A percentile compares a stretch with the other conserved stretches of the same genome.
phyloP scores from a whole-genome alignment of 1,140 invertebrate genomes.

The Rhizoglyphus robini region DNA sequence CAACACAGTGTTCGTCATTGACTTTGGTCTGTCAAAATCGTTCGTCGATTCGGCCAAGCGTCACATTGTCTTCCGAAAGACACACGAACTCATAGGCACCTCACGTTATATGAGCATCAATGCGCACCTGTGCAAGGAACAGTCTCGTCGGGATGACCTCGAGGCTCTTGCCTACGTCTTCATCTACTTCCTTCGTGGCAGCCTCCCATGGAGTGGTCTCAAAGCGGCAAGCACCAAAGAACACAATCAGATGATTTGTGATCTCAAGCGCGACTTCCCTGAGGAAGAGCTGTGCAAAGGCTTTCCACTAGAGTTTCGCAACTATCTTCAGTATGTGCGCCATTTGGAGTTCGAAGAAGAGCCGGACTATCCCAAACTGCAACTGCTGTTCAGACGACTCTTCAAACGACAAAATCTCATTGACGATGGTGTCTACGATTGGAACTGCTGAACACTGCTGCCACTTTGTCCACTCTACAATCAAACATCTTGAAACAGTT shows the following conservation, averaged over 20 bases:
- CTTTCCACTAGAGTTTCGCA: slow-evolving; percentile 71
- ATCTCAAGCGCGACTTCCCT: slow-evolving; percentile 92
- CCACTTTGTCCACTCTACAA: too few relatives aligned
- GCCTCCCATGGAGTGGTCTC: slow-evolving; percentile 96
- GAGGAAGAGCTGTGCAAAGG: slow-evolving; percentile 94
- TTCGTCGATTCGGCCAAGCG: slow-evolving; percentile 43
- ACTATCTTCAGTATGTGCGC: slow-evolving; percentile 59
- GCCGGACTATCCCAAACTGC: slow-evolving; percentile 43
- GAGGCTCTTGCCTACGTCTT: slow-evolving; percentile 99
- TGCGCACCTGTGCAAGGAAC: slow-evolving; percentile 48
- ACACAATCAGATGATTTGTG: slow-evolving; percentile 92
- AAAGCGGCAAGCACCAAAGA: slow-evolving; percentile 96
- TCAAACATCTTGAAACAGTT: too few relatives aligned
- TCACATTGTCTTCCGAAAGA: slow-evolving; percentile 32
- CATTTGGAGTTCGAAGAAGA: slow-evolving; percentile 45
- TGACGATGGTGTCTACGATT: slow-evolving; percentile 40
- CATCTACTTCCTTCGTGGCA: slow-evolving; percentile 98
- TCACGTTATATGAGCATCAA: slow-evolving; percentile 33
- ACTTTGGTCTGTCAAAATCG: slow-evolving; percentile 47
- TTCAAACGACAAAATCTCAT: slow-evolving; percentile 35
- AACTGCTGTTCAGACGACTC: slow-evolving; percentile 37
- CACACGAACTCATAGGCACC: slow-evolving; percentile 46
- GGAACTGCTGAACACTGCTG: too few relatives aligned
- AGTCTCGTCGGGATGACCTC: slow-evolving; percentile 95
- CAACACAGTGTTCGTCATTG: slow-evolving; percentile 38